Conservation (phyloP, 2,888 invertebrate genomes). For the Ophion slaviceki region DNA sequence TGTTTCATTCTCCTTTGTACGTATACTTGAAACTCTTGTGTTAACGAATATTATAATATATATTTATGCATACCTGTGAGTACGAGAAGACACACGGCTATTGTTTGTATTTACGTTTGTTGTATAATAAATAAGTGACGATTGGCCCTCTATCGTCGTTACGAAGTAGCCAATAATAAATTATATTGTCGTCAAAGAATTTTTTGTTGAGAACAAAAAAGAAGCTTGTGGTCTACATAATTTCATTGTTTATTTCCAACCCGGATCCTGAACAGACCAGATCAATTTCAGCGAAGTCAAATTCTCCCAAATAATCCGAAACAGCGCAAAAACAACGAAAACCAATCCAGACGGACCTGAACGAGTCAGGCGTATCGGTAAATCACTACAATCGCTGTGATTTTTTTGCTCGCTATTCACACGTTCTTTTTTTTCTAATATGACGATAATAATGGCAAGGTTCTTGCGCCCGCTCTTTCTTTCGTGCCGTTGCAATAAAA, state of each 20-base stretch:
- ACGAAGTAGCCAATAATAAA: slow-evolving; percentile 34
- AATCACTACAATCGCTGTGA: slow-evolving; percentile 22
- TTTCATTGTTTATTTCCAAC: too few species aligned
- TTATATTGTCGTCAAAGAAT: slow-evolving; percentile 35
- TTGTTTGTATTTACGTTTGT: slow-evolving; percentile 80
- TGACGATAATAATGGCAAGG: slow-evolving; percentile 28
- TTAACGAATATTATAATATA: slow-evolving; percentile 33
- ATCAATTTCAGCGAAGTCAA: background rate
- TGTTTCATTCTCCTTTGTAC: background rate
- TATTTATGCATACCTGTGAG: slow-evolving; percentile 55
- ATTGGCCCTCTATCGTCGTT: slow-evolving; percentile 55
- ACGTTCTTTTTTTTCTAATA: slow-evolving; percentile 29
- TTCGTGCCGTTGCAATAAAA: slow-evolving; percentile 67
- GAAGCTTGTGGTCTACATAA: background rate
- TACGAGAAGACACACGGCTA: slow-evolving; percentile 45
- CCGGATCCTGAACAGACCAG: too few species aligned
- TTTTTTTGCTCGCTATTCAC: slow-evolving; percentile 40
- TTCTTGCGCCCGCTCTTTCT: slow-evolving; percentile 55
- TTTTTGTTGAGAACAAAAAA: slow-evolving; percentile 18
- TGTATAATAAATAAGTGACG: slow-evolving; percentile 77
- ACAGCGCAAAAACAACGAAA: background rate
- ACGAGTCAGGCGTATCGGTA: slow-evolving; percentile 3
- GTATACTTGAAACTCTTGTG: slow-evolving; percentile 19
- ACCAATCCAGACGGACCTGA: background rate
- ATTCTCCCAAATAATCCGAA: background rate